Evolutionary conservation across 2,888 invertebrate genomes (phyloP).

Genomic region (Pandemis heparana): DNA sequence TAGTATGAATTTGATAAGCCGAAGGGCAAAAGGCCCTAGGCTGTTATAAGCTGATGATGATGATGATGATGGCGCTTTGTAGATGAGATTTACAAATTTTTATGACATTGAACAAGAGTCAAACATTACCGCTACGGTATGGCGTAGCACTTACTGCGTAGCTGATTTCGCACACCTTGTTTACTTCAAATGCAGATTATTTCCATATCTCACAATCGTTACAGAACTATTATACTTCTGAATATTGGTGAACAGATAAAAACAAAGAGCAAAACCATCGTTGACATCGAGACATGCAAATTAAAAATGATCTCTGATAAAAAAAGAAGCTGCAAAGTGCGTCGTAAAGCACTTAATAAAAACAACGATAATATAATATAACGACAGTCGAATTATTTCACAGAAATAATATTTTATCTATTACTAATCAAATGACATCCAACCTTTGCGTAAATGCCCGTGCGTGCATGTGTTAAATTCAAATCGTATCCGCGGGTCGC

Average conservation of each 20-base stretch:
- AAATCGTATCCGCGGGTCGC: conserved; percentile 51
- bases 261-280: neutral
- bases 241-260: neutral
- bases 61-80: too few species aligned
- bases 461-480: conserved; percentile 62
- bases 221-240: conserved; percentile 6
- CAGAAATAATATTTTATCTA: conserved; percentile 10
- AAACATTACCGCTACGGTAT: conserved; percentile 30
- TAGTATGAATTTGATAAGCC: too few species aligned
- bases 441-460: conserved; percentile 50
- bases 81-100: neutral
- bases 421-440: conserved; percentile 48
- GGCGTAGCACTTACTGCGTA: conserved; percentile 30
- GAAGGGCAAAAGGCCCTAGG: too few species aligned
- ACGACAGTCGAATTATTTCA: neutral
- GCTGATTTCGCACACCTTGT: conserved; percentile 10
- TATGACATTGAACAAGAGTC: neutral
- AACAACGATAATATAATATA: conserved; percentile 6
- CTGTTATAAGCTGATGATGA: too few species aligned
- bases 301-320: neutral
- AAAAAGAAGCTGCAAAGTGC: neutral
- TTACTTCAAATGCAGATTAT: neutral
- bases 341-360: neutral
- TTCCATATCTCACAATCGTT: neutral
- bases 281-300: neutral